These are phyloP conservation scores for Mythimna lalbum DNA, from an alignment of 2,888 invertebrate genomes.

Conservation along the genomic window DNA sequence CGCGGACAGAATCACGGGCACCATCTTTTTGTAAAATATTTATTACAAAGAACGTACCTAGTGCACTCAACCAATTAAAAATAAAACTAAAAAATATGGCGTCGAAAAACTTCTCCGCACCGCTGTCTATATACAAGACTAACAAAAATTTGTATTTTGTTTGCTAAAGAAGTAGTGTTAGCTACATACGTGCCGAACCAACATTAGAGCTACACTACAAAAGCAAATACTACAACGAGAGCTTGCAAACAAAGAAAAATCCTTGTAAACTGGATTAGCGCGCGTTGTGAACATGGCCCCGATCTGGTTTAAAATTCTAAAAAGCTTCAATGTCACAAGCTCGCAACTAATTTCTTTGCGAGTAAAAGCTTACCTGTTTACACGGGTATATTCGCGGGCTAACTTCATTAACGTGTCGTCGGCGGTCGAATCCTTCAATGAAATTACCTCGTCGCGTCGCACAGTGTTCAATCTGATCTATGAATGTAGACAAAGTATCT, in stretches of 20 bases:
- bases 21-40: too few species aligned
- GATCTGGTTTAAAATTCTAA: constrained; percentile 6
- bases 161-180: neutral
- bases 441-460: constrained; percentile 43
- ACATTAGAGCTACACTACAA: neutral
- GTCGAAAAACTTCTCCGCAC: too few species aligned
- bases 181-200: constrained; percentile 14
- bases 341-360: constrained; percentile 6
- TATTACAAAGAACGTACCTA: too few species aligned
- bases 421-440: constrained; percentile 54
- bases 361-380: constrained; percentile 37
- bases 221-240: neutral
- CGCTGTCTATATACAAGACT: too few species aligned
- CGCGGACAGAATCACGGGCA: too few species aligned
- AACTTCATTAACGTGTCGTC: constrained; percentile 42
- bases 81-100: too few species aligned
- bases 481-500: constrained; percentile 11
- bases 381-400: constrained; percentile 15
- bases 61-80: too few species aligned
- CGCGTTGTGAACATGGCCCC: neutral
- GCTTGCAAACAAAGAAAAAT: constrained; percentile 11
- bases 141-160: neutral
- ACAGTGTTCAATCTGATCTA: neutral
- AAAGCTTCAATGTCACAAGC: constrained; percentile 7
- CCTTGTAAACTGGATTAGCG: neutral